Base-by-base conservation (phyloP, 2,797 vertebrate species). In the Anguilla megastoma region DNA sequence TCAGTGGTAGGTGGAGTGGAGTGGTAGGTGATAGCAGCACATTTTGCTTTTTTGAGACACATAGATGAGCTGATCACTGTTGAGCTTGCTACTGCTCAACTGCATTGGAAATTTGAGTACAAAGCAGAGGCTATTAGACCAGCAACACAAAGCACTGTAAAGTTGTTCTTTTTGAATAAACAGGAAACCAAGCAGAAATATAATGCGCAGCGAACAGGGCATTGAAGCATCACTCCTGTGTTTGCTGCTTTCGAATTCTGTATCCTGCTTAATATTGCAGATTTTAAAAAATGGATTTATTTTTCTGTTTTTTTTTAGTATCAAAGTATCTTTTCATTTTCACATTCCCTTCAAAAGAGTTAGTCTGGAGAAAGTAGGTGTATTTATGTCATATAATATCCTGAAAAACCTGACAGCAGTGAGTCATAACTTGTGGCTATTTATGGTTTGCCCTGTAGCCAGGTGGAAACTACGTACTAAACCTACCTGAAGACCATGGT, bases 401-500 rank as follows among this genome's bases (percentile, higher is more conserved):
- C 60, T 24, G 60, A 63, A 63, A 63, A n/a, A n/a, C 21, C 60
- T n/a, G 60, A 66, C 60, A 5, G 60, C 60, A 66, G 60, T 66
- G 60, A 66, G 24, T 66, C 60, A 66, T 66, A 66, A 66, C 60
- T 71, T 71, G 69, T 71, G 69, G 30, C 14, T 71, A 71, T 71
- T 71, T 33, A 71, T 10, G 27, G 69, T 71, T 71, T 71, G 30
- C 33, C 4, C 30, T 30, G 69, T 12, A 71, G 30, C n/a, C 33
- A 12, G 69, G 30, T 14, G 27, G 27, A 9, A 27, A 27, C 66
- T 30, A 71, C 7, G 7, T 27, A 71, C 66, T 30, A 30, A 27
- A 33, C n/a, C 12, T 33, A 71, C 69, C 24, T 2, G 21, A 71
- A 3, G 16, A 30, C n/a, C 10, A 71, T 66, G 3, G n/a, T 66